phyloP scores from a whole-genome alignment of 2,113 vertebrate species.

The Lagopus leucura region DNA sequence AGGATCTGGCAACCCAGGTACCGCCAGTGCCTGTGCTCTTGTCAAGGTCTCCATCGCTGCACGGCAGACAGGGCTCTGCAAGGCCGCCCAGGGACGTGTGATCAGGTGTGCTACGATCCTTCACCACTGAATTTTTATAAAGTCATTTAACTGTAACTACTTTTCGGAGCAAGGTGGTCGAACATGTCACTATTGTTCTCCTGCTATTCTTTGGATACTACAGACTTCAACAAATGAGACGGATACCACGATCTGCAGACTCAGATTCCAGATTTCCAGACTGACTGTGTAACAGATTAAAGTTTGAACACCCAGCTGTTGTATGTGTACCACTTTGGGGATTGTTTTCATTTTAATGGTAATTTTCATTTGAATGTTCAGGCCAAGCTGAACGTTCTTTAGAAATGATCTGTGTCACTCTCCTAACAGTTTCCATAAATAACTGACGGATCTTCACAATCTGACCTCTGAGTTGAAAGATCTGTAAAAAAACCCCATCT shows the following conservation, averaged over 20 bases:
- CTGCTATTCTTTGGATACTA: neutral
- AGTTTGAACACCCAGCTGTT: neutral
- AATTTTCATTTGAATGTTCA: constrained; percentile 25
- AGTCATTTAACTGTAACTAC: neutral
- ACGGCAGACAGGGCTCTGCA: neutral
- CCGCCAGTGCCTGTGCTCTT: neutral
- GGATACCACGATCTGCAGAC: neutral
- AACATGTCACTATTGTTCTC: neutral
- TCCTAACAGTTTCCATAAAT: constrained; percentile 39
- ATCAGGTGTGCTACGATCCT: neutral
- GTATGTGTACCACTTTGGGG: neutral
- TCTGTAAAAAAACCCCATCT: constrained; percentile 35
- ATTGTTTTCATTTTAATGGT: neutral
- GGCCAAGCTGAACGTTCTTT: neutral
- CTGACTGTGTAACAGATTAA: neutral
- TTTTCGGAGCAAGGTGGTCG: neutral
- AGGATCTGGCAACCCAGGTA: neutral
- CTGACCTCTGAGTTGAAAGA: constrained; percentile 53
- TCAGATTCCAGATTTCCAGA: neutral
- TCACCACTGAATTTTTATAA: neutral
- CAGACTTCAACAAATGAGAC: neutral
- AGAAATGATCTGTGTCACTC: constrained; percentile 23
- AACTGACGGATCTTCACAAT: constrained; percentile 39
- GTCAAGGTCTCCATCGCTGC: neutral
- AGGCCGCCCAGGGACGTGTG: neutral